A percentile compares a stretch with the other conserved stretches of the same genome.
phyloP scores from a whole-genome alignment of 2,888 invertebrate species.

The Drosophila multiciliata region DNA sequence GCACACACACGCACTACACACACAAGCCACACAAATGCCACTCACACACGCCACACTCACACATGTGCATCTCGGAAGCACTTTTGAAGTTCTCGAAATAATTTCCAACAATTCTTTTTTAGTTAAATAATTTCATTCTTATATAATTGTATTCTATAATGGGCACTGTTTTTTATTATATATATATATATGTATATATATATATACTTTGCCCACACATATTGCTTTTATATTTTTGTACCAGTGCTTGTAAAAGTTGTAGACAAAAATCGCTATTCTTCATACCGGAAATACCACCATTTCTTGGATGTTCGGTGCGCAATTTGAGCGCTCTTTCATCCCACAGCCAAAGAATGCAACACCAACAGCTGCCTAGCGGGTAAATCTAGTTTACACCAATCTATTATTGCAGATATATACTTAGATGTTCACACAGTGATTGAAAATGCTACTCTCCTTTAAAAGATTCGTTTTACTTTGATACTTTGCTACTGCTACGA shows the following conservation, averaged over 20 bases:
- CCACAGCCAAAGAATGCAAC: conserved; percentile 81
- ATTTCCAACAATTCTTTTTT: not conserved
- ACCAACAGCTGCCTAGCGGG: conserved; percentile 81
- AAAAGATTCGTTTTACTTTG: not conserved
- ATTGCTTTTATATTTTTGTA: conserved; percentile 15
- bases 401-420: conserved; percentile 20
- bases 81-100: conserved; percentile 1
- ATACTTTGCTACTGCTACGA: not conserved
- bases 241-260: conserved; percentile 85
- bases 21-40: conserved; percentile 2
- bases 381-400: conserved; percentile 69
- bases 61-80: conserved; percentile 3
- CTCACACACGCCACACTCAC: not conserved
- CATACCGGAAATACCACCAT: conserved; percentile 84
- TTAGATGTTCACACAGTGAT: conserved; percentile 1
- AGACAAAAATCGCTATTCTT: conserved; percentile 82
- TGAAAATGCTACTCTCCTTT: not conserved
- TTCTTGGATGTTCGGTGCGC: conserved; percentile 84
- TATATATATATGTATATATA: not conserved
- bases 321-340: conserved; percentile 82
- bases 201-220: conserved; percentile 1
- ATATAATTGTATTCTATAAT: conserved; percentile 10
- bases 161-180: not conserved
- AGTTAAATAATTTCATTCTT: conserved; percentile 1
- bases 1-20: not conserved